Evolutionary conservation across 2,888 invertebrate species (phyloP).

Genomic region (Andrena haemorrhoa): DNA sequence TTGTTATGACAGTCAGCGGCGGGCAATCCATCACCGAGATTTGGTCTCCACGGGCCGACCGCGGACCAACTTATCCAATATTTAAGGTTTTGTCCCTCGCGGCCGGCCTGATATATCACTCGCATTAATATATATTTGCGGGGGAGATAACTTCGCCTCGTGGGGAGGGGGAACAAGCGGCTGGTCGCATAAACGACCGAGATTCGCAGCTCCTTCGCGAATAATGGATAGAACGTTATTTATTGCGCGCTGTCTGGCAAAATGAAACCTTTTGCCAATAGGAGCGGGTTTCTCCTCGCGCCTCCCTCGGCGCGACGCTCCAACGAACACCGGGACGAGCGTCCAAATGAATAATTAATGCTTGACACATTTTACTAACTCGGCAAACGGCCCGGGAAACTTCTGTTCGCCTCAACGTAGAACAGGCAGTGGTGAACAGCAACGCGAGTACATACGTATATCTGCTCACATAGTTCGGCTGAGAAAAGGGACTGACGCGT

Average conservation of each 20-base stretch:
- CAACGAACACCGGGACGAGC: not conserved
- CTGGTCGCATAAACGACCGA: constrained; percentile 58
- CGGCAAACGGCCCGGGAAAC: too few relatives aligned
- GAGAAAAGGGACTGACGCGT: not conserved
- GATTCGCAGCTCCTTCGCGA: constrained; percentile 56
- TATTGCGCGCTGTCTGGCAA: constrained; percentile 12
- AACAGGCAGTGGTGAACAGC: too few relatives aligned
- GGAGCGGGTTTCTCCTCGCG: not conserved
- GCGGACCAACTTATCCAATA: constrained; percentile 84
- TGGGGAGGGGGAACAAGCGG: not conserved
- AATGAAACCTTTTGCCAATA: constrained; percentile 15
- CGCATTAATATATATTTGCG: constrained; percentile 85
- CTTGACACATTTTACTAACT: not conserved
- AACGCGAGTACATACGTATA: too few relatives aligned
- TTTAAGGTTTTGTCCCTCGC: constrained; percentile 85
- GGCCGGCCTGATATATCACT: constrained; percentile 83
- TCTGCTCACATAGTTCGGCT: too few relatives aligned
- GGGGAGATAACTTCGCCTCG: constrained; percentile 75
- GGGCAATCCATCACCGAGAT: constrained; percentile 84
- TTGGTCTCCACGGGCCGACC: constrained; percentile 82
- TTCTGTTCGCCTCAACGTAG: too few relatives aligned
- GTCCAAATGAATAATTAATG: constrained; percentile 5
- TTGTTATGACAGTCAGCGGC: constrained; percentile 85
- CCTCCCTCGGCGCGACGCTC: not conserved
- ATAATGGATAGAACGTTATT: constrained; percentile 51